Evolutionary conservation across 2,888 invertebrate species (phyloP).

Genomic region (Thalpophila matura): DNA sequence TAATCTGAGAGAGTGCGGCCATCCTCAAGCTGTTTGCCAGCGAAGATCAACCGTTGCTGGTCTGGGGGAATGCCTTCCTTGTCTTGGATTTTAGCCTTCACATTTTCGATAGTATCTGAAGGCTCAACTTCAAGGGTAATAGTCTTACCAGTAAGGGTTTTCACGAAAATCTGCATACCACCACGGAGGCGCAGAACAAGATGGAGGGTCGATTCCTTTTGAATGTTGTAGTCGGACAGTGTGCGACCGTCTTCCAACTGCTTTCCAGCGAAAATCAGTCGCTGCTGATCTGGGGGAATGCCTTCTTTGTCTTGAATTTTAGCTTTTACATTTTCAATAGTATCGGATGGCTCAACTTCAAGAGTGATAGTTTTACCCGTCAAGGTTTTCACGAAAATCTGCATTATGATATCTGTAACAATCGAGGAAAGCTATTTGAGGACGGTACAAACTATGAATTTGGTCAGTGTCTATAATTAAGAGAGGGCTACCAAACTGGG

Average conservation of each 20-base stretch:
- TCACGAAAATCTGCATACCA: slow-evolving; percentile 96
- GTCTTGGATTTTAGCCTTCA: slow-evolving; percentile 82
- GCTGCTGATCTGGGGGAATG: slow-evolving; percentile 69
- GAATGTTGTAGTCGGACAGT: slow-evolving; percentile 66
- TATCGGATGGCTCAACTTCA: slow-evolving; percentile 69
- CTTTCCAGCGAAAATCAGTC: slow-evolving; percentile 67
- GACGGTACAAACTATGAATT: slow-evolving; percentile 69
- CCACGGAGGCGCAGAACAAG: slow-evolving; percentile 65
- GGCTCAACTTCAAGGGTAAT: slow-evolving; percentile 81
- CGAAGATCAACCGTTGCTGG: slow-evolving; percentile 81
- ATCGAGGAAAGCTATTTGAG: slow-evolving; percentile 60
- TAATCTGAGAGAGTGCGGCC: slow-evolving; percentile 81
- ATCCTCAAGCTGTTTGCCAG: slow-evolving; percentile 81
- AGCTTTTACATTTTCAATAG: slow-evolving; percentile 68
- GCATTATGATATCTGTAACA: slow-evolving; percentile 81
- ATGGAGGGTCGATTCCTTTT: slow-evolving; percentile 67
- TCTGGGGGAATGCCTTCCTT: slow-evolving; percentile 83
- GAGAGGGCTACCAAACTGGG: slow-evolving; percentile 54
- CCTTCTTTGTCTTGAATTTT: slow-evolving; percentile 67
- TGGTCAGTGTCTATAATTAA: slow-evolving; percentile 50
- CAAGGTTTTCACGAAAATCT: slow-evolving; percentile 80
- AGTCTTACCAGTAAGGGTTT: slow-evolving; percentile 95
- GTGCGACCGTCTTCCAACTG: slow-evolving; percentile 67
- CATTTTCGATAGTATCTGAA: slow-evolving; percentile 82
- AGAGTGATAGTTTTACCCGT: slow-evolving; percentile 74